Evolutionary conservation across 2,113 vertebrate species (phyloP).

Genomic region (Perca flavescens): DNA sequence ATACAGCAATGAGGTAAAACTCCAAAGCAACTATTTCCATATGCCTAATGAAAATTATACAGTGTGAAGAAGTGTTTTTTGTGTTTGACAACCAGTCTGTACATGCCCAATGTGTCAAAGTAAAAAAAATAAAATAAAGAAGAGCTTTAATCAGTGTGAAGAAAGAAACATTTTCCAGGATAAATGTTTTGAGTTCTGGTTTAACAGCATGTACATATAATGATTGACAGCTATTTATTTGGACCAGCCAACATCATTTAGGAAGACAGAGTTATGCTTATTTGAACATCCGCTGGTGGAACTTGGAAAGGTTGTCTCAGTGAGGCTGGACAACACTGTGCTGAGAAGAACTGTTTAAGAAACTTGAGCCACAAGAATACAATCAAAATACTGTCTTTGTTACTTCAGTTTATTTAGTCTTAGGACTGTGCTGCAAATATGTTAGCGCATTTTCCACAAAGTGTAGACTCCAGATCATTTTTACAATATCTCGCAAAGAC

Average conservation of each 20-base stretch:
- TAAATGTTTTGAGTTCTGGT: conserved; percentile 43
- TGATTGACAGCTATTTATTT: conserved; percentile 59
- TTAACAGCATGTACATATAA: conserved; percentile 35
- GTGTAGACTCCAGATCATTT: not conserved
- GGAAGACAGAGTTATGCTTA: conserved; percentile 20
- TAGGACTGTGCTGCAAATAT: not conserved
- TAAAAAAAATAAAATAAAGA: not conserved
- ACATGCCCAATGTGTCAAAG: conserved; percentile 9
- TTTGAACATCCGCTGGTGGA: conserved; percentile 39
- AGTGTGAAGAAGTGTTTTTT: not conserved
- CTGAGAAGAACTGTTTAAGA: conserved; percentile 1
- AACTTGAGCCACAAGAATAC: not conserved
- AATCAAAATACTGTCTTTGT: not conserved
- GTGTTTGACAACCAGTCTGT: conserved; percentile 7
- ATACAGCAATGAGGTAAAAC: not conserved
- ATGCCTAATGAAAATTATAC: not conserved
- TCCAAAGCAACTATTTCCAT: conserved; percentile 15
- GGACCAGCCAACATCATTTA: conserved; percentile 36
- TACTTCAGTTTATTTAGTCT: not conserved
- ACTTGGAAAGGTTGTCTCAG: conserved; percentile 24
- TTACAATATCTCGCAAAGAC: not conserved
- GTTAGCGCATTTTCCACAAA: not conserved
- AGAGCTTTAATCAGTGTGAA: conserved; percentile 46
- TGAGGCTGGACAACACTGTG: conserved; percentile 1
- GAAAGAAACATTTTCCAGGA: conserved; percentile 39